phyloP scores from a whole-genome alignment of 2,888 invertebrate species.

The Aphodius granarius region DNA sequence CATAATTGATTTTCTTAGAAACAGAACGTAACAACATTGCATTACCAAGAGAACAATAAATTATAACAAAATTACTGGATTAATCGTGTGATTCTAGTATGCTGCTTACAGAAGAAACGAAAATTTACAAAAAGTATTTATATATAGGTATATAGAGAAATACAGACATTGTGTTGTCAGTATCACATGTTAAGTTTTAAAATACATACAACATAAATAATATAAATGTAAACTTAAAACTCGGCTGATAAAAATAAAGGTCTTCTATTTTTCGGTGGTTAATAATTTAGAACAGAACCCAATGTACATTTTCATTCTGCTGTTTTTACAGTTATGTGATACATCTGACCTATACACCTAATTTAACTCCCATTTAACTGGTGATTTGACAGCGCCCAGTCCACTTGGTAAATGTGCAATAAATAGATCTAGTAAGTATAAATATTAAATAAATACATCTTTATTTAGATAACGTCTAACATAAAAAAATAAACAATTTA shows the following conservation, averaged over 20 bases:
- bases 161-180: constrained; percentile 21
- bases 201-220: not conserved
- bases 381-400: not conserved
- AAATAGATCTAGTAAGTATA: constrained; percentile 7
- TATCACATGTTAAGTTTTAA: constrained; percentile 26
- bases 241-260: not conserved
- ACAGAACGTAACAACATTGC: constrained; percentile 16
- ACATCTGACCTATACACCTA: not conserved
- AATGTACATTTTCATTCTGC: constrained; percentile 14
- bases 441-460: constrained; percentile 12
- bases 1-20: constrained; percentile 2
- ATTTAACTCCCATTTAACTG: not conserved
- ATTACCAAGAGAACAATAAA: constrained; percentile 15
- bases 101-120: not conserved
- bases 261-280: constrained; percentile 1
- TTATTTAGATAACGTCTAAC: constrained; percentile 5
- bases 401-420: not conserved
- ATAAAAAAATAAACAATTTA: constrained; percentile 5
- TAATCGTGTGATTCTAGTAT: not conserved
- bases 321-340: not conserved
- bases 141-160: constrained; percentile 5
- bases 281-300: constrained; percentile 6
- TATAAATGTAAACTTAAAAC: not conserved
- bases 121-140: constrained; percentile 11
- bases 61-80: constrained; percentile 15